Conservation (phyloP, 2,797 vertebrate genomes). For the Eospalax fontanierii region DNA sequence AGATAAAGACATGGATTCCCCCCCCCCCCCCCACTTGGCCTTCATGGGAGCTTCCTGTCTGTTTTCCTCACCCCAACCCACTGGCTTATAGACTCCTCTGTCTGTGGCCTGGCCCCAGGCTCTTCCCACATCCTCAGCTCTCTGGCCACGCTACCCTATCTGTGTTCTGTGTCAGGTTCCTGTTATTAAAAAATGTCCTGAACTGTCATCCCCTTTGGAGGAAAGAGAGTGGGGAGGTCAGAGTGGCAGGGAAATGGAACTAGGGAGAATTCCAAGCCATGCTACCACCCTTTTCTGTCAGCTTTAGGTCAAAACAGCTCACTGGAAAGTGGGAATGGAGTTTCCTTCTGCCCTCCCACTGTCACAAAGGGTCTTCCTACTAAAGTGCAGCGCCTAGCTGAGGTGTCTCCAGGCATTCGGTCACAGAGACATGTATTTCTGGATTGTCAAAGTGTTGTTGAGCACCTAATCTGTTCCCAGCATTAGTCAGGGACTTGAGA, state of each 20-base stretch:
- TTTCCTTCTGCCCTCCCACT: accelerated
- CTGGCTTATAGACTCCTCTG: background rate
- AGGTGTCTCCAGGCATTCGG: too few species aligned
- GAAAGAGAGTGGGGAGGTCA: background rate
- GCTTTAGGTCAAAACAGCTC: background rate
- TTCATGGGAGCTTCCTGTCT: background rate
- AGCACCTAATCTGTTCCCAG: background rate
- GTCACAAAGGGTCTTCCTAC: background rate
- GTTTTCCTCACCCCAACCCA: background rate
- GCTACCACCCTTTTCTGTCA: background rate
- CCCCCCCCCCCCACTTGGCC: background rate
- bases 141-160: background rate
- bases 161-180: background rate
- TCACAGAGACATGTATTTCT: background rate
- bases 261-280: background rate
- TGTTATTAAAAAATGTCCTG: background rate
- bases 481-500: background rate
- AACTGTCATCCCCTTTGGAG: background rate
- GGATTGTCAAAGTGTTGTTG: background rate
- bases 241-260: background rate
- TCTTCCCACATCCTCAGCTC: background rate
- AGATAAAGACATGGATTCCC: conserved; percentile 23
- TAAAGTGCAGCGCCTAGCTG: background rate
- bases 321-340: accelerated
- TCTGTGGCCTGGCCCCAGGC: accelerated